These are phyloP conservation scores for Murina feae DNA, from an alignment of 2,113 vertebrate genomes.

Conservation along the genomic window DNA sequence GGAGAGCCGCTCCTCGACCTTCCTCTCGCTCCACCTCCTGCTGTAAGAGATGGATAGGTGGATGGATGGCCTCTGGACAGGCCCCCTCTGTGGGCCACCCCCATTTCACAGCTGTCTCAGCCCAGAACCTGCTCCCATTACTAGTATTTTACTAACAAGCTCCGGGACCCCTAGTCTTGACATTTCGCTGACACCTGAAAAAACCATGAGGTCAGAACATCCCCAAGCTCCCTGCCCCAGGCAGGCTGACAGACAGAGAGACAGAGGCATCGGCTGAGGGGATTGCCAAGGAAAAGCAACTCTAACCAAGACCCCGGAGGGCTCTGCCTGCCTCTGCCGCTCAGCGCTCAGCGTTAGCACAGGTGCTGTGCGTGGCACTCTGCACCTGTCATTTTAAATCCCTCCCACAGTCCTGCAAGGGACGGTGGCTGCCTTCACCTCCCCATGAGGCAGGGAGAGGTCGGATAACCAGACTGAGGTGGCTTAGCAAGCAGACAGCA, in stretches of 20 bases:
- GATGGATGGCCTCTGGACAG: not conserved
- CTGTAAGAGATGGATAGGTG: not conserved
- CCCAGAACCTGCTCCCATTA: not conserved
- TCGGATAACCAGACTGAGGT: not conserved
- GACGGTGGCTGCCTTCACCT: not conserved
- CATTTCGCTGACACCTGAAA: not conserved
- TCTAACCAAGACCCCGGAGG: not conserved
- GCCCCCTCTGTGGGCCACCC: not conserved
- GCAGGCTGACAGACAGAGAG: not conserved
- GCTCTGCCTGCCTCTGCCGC: not conserved
- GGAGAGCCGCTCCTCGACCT: not conserved
- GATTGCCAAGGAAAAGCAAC: not conserved
- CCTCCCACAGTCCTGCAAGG: not conserved
- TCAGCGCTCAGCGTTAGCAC: rapidly evolving
- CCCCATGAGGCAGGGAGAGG: not conserved
- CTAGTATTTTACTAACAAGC: not conserved
- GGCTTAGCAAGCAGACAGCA: not conserved
- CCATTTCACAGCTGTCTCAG: not conserved
- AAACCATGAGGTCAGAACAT: not conserved
- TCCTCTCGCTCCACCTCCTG: not conserved
- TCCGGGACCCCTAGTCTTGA: not conserved
- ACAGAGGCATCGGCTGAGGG: not conserved
- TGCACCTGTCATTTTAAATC: not conserved
- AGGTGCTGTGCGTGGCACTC: not conserved
- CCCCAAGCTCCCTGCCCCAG: not conserved